phyloP scores from a whole-genome alignment of 2,113 vertebrate species.

The Cettia cetti region DNA sequence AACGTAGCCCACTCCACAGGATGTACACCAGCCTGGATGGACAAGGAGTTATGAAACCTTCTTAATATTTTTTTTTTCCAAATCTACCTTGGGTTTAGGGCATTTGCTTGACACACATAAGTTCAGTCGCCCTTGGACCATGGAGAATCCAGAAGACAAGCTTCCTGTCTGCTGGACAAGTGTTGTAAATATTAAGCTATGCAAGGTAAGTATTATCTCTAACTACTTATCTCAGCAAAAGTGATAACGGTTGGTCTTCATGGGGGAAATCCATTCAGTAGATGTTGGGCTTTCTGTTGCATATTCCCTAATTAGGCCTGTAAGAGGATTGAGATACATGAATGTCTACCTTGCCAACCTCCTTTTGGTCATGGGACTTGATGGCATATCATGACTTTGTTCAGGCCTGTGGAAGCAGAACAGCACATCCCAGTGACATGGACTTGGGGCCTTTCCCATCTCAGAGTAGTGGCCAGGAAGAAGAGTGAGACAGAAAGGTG shows the following conservation, averaged over 20 bases:
- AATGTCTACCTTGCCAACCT: background rate
- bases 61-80: background rate
- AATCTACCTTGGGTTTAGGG: background rate
- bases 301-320: background rate
- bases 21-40: background rate
- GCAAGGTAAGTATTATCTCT: background rate
- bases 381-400: background rate
- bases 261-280: background rate
- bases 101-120: background rate
- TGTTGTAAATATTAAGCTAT: background rate
- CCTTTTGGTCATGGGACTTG: background rate
- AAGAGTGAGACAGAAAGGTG: background rate
- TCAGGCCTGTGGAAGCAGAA: background rate
- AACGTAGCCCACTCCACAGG: background rate
- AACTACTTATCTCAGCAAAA: background rate
- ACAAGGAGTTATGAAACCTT: background rate
- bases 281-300: background rate
- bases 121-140: background rate
- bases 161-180: background rate
- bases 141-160: background rate
- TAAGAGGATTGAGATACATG: background rate
- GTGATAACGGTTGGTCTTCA: background rate
- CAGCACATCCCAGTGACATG: fast-evolving
- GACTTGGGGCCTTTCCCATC: background rate
- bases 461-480: background rate